Base-by-base conservation (phyloP, 2,888 invertebrate genomes). In the Pimpla rufipes region DNA sequence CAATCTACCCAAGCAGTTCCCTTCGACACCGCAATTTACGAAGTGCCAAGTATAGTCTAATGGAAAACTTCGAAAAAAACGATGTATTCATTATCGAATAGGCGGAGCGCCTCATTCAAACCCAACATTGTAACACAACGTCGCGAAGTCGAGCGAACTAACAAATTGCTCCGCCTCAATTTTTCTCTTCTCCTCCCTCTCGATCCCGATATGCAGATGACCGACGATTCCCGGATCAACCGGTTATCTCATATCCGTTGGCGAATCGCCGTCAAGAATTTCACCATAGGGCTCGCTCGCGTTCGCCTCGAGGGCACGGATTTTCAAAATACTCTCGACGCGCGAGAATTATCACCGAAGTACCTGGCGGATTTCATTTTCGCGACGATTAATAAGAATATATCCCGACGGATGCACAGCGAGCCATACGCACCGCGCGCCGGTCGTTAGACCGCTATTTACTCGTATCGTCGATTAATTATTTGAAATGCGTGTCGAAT, bases 401-500 rank as follows among this genome's bases (percentile, higher is more conserved):
- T 84, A 84, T 70, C 77, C 77, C 29, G 29, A 18, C 55, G 71
- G 75, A 75, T 75, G 16, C 75, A 66, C 73, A 45, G 66, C 73
- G 45, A 68, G 52, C 37, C 57, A 70, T 79, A 79, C 47, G 74
- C 77, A 67, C 66, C 77, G 67, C 66, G 35, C 71, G 47, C 45
- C 66, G 64, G 79, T 83, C 74, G 82, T 83, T 66, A 71, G 42
- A 86, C 74, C 86, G 88, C 85, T 87, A 87, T 88, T 85, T 84
- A 87, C 75, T 82, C 77, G 85, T 85, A 90, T 90, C 90, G 88
- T 89, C 91, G 90, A 90, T 91, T 91, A 91, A 92, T 92, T 90
- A 90, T 86, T 87, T 87, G 88, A 89, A 92, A 90, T 88, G 89
- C 86, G 85, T 83, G 87, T 90, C 88, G 89, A 90, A 91, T 92